Percentiles rank a stretch among this genome's conserved stretches.
These are phyloP conservation scores for Adoxophyes honmai DNA, from an alignment of 1,140 invertebrate genomes.

Conservation along the genomic window DNA sequence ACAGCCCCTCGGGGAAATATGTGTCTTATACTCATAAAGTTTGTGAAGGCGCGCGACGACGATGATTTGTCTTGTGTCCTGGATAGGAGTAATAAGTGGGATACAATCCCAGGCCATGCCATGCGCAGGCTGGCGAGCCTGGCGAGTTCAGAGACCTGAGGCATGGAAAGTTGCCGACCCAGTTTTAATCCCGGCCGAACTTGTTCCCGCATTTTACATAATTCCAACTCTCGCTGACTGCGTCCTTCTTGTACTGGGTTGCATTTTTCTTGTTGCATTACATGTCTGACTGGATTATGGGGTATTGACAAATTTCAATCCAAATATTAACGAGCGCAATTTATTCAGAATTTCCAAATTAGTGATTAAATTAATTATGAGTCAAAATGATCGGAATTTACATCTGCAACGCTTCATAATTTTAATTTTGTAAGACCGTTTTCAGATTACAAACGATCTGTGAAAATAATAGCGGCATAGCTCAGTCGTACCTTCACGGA, in stretches of 20 bases:
- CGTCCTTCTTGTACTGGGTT: constrained; percentile 1
- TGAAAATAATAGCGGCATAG: neutral
- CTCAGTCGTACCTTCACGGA: neutral
- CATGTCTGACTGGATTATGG: too few species aligned
- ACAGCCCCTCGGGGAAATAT: too few species aligned
- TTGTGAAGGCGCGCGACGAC: too few species aligned
- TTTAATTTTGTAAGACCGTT: neutral
- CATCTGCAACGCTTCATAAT: neutral
- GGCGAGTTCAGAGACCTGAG: neutral
- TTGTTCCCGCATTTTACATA: constrained; percentile 52
- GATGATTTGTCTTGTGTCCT: too few species aligned
- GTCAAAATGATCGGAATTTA: neutral
- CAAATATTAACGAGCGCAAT: too few species aligned
- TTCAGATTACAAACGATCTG: neutral
- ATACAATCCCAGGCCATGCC: too few species aligned
- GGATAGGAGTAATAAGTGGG: too few species aligned
- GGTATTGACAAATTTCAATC: too few species aligned
- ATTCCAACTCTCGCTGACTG: constrained; percentile 37
- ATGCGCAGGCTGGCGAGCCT: neutral
- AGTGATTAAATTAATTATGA: neutral
- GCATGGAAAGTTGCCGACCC: constrained; percentile 47
- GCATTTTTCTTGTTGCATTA: neutral
- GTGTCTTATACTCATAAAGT: too few species aligned
- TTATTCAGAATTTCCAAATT: too few species aligned
- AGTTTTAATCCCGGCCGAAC: constrained; percentile 33